Evolutionary conservation across 2,888 invertebrate species (phyloP).

Genomic region (Protophormia terraenovae): DNA sequence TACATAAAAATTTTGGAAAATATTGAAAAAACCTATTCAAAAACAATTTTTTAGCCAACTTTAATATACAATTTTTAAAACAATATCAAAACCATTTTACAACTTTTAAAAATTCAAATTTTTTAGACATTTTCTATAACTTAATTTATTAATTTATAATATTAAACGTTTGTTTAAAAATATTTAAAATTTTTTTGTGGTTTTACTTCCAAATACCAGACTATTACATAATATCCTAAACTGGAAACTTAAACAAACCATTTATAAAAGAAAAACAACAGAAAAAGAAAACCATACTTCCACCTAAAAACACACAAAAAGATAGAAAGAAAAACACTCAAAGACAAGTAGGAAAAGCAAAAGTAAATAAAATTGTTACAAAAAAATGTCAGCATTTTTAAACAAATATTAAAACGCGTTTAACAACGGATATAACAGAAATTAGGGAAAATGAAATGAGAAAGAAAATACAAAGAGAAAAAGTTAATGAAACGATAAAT

Average conservation of each 20-base stretch:
- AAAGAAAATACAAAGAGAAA: background rate
- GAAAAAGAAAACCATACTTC: constrained; percentile 23
- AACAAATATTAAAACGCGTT: constrained; percentile 43
- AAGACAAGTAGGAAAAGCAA: constrained; percentile 24
- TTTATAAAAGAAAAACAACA: too few species aligned
- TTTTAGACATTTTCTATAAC: too few species aligned
- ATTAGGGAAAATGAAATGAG: background rate
- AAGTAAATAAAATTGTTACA: constrained; percentile 12
- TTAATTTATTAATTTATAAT: too few species aligned
- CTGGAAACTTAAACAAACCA: too few species aligned
- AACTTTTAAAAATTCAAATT: too few species aligned
- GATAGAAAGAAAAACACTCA: background rate
- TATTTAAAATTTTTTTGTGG: background rate
- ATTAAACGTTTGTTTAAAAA: background rate
- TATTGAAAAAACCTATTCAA: too few species aligned
- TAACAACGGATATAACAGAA: constrained; percentile 36
- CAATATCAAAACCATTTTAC: too few species aligned
- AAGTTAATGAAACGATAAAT: background rate
- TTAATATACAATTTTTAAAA: too few species aligned
- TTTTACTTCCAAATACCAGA: background rate
- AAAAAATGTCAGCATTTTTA: background rate
- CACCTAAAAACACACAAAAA: constrained; percentile 42
- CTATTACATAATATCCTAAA: constrained; percentile 35
- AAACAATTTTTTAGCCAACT: too few species aligned
- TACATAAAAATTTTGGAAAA: too few species aligned